Base-by-base conservation (phyloP, 1,140 invertebrate genomes). In the Drosophila sturtevanti region DNA sequence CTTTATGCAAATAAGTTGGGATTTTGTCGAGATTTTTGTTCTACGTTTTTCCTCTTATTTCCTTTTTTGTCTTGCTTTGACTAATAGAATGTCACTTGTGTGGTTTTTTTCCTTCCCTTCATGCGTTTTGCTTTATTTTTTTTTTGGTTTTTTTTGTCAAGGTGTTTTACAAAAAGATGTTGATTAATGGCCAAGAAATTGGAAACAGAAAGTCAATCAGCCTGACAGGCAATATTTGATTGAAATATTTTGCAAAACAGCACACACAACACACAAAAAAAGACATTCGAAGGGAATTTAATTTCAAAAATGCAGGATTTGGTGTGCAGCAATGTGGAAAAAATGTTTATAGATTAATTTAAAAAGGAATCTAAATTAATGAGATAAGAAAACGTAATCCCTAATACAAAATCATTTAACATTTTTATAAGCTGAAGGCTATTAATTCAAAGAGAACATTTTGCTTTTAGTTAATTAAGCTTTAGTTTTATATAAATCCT, bases 1-100 rank as follows among this genome's bases (percentile, higher is more conserved):
- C 71, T 79, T 87, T 87, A 87, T 85, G 81, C 78, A 85, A 86
- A 85, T 85, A 54, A 72, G 69, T 62, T 18, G 31, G 59, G 61
- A 73, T 38, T 70, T 77, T 67, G 52, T 52, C 41, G 56, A 31
- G 16, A 18, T 56, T 67, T 75, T 79, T 71, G 54, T 68, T 44
- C 63, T 16, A 21, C 31, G 27, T 52, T 51, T 48, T 35, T 24
- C n/a, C n/a, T n/a, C n/a, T 9, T 44, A 52, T 34, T 63, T 41
- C 34, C n/a, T n/a, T 54, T 54, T 67, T 14, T 10, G 9, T 7
- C 9, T 11, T 1, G 35, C 14, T 16, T 14, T 64, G 38, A 64
- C 71, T 76, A 75, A 79, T 65, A 70, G 71, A 81, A 70, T 82
- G 61, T 77, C 63, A 56, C 35, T 56, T 61, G 52, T 35, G 41